Evolutionary conservation across 2,113 vertebrate genomes (phyloP), one percentile per base, ranked within the genome.

Genomic region (Gasterosteus nipponicus): DNA sequence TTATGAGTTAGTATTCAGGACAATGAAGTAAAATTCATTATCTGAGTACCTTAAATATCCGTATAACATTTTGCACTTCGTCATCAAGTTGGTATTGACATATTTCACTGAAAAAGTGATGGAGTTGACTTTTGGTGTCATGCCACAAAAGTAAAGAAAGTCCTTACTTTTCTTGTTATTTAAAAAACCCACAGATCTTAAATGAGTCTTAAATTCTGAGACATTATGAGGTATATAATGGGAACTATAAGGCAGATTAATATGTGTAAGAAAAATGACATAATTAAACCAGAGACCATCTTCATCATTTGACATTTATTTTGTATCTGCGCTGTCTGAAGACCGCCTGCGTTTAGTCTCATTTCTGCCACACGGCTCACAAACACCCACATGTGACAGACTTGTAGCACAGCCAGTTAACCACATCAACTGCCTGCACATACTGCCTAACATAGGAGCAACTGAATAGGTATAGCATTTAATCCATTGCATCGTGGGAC

Each of bases 301-400:
- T 61, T 62, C 54, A 54, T 8, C 66, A 0, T 63, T 73, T 87
- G 82, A 88, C 87, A 74, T 87, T 85, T 69, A 65, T 58, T 56
- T 9, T 54, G 8, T 9, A 33, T 57, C 51, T n/a, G n/a, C 33
- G 35, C 35, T 38, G 35, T 38, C 35, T 38, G 35, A 38, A 7
- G 35, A 38, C 75, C 18, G 69, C 74, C 83, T 7, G 60, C 75
- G 7, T 38, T 49, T 3, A 38, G 38, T 69, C 46, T 62, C 19
- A n/a, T 44, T 53, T 83, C n/a, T 31, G 0, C 31, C 46, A 31
- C 2, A 4, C 31, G 16, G 47, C 7, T 57, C 62, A 66, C 18
- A 42, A 39, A 80, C 80, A 1, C 86, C 88, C 72, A 89, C 84
- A 75, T 57, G 75, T 74, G 74, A 72, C 63, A 85, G 79, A 87